Evolutionary conservation across 1,140 invertebrate species (phyloP).

Genomic region (Littorina saxatilis): DNA sequence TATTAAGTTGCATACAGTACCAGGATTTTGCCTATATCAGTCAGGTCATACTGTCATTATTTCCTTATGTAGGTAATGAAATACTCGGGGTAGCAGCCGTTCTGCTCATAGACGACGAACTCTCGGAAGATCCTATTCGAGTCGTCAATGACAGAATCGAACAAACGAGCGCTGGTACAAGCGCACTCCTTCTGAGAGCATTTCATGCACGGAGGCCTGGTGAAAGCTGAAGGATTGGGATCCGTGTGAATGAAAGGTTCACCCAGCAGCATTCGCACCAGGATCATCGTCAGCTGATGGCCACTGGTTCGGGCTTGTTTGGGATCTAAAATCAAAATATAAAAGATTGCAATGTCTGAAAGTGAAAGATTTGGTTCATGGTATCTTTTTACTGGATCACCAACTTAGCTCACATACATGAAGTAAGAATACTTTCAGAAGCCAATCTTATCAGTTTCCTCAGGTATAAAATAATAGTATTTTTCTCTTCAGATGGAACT

Average conservation of each 20-base stretch:
- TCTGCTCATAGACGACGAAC: neutral
- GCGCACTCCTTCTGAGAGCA: too few relatives aligned
- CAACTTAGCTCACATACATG: too few relatives aligned
- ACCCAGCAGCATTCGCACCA: slow-evolving; percentile 1
- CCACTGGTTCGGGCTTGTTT: neutral
- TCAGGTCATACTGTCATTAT: neutral
- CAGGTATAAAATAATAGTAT: too few relatives aligned
- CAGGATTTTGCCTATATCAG: too few relatives aligned
- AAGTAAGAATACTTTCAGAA: too few relatives aligned
- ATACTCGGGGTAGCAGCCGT: neutral
- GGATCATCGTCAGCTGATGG: neutral
- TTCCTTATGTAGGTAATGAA: neutral
- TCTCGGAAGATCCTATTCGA: neutral
- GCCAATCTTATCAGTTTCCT: too few relatives aligned
- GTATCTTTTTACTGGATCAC: too few relatives aligned
- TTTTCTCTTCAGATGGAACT: too few relatives aligned
- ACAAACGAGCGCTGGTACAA: too few relatives aligned
- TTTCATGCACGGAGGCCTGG: neutral
- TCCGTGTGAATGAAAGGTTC: neutral
- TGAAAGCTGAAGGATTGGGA: neutral
- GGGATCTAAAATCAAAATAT: neutral
- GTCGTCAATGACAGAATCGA: neutral
- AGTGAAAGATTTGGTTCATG: too few relatives aligned
- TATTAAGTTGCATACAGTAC: too few relatives aligned
- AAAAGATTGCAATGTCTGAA: too few relatives aligned